Evolutionary conservation across 2,888 invertebrate species (phyloP).

Genomic region (Eilema caniola): DNA sequence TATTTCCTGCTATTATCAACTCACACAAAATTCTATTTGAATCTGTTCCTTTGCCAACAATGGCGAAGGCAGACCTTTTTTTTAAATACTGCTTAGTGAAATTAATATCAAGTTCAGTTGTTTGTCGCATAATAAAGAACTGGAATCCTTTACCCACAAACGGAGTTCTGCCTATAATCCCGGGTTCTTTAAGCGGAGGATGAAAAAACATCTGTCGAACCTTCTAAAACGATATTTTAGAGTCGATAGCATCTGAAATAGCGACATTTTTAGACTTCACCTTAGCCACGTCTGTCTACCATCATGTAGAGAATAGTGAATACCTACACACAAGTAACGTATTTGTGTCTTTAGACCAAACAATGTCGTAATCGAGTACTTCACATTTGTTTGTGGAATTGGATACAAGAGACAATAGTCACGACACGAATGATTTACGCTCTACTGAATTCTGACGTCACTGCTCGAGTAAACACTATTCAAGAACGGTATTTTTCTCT

Average conservation of each 20-base stretch:
- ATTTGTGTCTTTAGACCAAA: constrained; percentile 4
- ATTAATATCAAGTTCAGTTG: neutral
- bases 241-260: neutral
- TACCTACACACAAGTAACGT: neutral
- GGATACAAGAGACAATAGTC: constrained; percentile 13
- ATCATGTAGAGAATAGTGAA: neutral
- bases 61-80: neutral
- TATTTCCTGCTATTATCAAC: neutral
- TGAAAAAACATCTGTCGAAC: no score
- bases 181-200: no score
- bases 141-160: neutral
- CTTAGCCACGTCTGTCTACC: neutral
- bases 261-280: neutral
- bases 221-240: no score
- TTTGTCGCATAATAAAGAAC: neutral
- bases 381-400: constrained; percentile 25
- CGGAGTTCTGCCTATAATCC: no score
- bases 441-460: constrained; percentile 18
- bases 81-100: neutral
- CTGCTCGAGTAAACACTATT: constrained; percentile 7
- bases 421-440: constrained; percentile 2
- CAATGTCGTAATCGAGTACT: constrained; percentile 35
- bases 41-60: neutral
- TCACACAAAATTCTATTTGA: neutral
- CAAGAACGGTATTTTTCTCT: constrained; percentile 15